Percentiles rank a stretch among this genome's conserved stretches.
Evolutionary conservation across 2,797 vertebrate genomes (phyloP).

Genomic region (Pachyuromys duprasi): DNA sequence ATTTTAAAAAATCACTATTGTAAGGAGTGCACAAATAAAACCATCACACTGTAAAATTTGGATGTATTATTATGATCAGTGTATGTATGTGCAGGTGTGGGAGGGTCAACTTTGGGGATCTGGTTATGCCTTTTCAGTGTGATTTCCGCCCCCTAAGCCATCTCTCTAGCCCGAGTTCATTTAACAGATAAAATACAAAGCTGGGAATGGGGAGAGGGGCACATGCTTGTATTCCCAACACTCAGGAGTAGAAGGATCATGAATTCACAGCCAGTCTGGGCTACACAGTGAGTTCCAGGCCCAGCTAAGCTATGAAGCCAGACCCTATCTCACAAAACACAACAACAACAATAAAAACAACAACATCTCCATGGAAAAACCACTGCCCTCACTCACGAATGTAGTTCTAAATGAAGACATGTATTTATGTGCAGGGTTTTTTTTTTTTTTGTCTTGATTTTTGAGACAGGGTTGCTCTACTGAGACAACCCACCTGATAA

Average conservation of each 20-base stretch:
- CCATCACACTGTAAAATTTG: background rate
- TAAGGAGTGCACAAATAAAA: background rate
- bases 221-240: background rate
- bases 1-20: background rate
- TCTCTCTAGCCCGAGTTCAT: background rate
- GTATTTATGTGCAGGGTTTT: background rate
- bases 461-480: background rate
- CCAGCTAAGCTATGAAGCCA: background rate
- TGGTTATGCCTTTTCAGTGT: background rate
- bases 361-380: background rate
- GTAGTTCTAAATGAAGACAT: background rate
- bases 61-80: background rate
- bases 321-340: background rate
- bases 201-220: too few relatives aligned
- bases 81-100: background rate
- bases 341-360: background rate
- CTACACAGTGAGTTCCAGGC: background rate
- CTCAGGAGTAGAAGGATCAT: background rate
- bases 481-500: background rate
- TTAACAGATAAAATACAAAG: background rate
- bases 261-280: background rate
- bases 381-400: background rate
- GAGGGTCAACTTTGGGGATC: background rate
- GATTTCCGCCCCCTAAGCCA: background rate
- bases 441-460: background rate